These are phyloP conservation scores for Myiozetetes cayanensis DNA, from an alignment of 2,113 vertebrate species.

Conservation along the genomic window DNA sequence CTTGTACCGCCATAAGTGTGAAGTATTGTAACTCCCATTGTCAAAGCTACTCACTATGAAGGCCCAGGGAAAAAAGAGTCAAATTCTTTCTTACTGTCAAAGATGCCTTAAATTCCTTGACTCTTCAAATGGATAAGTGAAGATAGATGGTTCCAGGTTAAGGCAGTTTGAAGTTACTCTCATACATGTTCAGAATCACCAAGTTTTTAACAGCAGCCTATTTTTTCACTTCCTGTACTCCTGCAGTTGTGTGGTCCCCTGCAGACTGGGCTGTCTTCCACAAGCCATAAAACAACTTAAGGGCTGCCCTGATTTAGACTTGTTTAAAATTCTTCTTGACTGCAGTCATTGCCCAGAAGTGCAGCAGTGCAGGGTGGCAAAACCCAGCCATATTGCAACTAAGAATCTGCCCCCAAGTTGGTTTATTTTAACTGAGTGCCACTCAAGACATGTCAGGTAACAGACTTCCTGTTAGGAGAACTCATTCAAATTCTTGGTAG, in stretches of 20 bases:
- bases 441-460: background rate
- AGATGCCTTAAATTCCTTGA: background rate
- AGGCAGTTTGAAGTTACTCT: background rate
- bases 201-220: background rate
- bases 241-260: slow-evolving; percentile 31
- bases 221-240: background rate
- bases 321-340: background rate
- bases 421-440: background rate
- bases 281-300: slow-evolving; percentile 1
- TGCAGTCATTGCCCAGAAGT: background rate
- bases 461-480: background rate
- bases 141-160: background rate
- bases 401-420: background rate
- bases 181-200: background rate
- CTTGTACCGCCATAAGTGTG: background rate
- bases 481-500: background rate
- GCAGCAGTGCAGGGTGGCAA: background rate
- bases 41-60: background rate
- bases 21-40: background rate
- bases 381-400: background rate
- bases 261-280: slow-evolving; percentile 13
- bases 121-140: background rate
- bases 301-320: background rate
- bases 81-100: background rate
- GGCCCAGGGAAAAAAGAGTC: background rate